phyloP scores from a whole-genome alignment of 2,113 vertebrate species.

The Caloenas nicobarica region DNA sequence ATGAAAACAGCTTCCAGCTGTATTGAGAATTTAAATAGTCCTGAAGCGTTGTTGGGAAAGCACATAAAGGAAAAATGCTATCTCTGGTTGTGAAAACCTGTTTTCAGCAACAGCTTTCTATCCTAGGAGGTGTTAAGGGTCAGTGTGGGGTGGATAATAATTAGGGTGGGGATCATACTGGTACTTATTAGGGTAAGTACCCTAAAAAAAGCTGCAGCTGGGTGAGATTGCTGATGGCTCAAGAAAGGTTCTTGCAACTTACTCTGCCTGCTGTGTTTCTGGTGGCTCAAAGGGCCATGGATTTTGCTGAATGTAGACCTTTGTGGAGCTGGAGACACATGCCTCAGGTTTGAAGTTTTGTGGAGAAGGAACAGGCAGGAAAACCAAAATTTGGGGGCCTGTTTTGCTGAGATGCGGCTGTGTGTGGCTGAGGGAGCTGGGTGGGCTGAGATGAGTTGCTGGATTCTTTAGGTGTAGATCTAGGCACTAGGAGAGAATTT shows the following conservation, averaged over 20 bases:
- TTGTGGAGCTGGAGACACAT: rapidly evolving
- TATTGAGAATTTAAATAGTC: neutral
- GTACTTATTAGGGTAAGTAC: neutral
- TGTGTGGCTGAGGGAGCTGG: neutral
- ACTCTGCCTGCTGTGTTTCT: neutral
- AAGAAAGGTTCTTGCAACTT: neutral
- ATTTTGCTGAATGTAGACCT: rapidly evolving
- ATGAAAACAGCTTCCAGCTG: neutral
- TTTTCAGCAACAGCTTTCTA: neutral
- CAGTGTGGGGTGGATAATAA: neutral
- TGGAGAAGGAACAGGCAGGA: neutral
- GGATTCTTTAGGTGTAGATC: neutral
- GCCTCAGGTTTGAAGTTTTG: neutral
- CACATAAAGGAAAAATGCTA: neutral
- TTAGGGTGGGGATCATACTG: neutral
- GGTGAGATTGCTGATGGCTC: neutral
- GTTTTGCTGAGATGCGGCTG: neutral
- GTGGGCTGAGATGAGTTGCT: neutral
- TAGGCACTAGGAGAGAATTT: neutral
- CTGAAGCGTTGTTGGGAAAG: neutral
- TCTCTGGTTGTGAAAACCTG: neutral
- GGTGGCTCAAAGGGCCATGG: rapidly evolving
- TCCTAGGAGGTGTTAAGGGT: neutral
- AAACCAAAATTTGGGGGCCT: neutral
- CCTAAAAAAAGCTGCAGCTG: neutral